Base-by-base conservation (phyloP, 2,888 invertebrate species). In the Heliconius ethilla region DNA sequence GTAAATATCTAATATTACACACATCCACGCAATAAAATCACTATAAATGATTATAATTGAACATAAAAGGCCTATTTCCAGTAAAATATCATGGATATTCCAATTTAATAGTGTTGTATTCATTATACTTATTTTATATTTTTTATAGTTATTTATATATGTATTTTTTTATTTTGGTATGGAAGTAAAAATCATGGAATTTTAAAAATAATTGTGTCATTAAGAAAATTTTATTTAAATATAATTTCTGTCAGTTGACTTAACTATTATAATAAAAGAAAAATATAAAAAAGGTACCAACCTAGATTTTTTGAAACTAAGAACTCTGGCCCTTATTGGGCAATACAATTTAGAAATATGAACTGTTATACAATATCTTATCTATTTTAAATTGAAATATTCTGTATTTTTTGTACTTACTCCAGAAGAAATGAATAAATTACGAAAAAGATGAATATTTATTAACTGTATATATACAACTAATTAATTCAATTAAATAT, bases 1-100 rank as follows among this genome's bases (percentile, higher is more conserved):
- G 33, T 67, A 67, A 37, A 67, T 37, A 67, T 37, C 66, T 67
- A 37, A 67, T 11, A 67, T 67, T 67, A 67, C 40, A 67, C 67
- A 22, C n/a, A 67, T 1, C 11, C 40, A 67, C 3, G n/a, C 5
- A 15, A 67, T 40, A 67, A 40, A 67, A 67, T 40, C n/a, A n/a
- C 15, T n/a, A 25, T 25, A 67, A 40, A 40, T 4, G 25, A 40
- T 7, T 67, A 15, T 40, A 40, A 67, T 67, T 40, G 13, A 67
- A 67, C 25, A 67, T 67, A 37, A 40, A 37, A 67, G 10, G 25
- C 15, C 67, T 67, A 67, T 13, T 67, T 67, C 10, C 6, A 40
- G 37, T 67, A 67, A 67, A 40, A 37, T 40, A 6, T 67, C 37
- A 13, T 25, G n/a, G 13, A 40, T 67, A 67, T 67, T n/a, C 22